Evolutionary conservation across 2,888 invertebrate species (phyloP).

Genomic region (Micropterix aruncella): DNA sequence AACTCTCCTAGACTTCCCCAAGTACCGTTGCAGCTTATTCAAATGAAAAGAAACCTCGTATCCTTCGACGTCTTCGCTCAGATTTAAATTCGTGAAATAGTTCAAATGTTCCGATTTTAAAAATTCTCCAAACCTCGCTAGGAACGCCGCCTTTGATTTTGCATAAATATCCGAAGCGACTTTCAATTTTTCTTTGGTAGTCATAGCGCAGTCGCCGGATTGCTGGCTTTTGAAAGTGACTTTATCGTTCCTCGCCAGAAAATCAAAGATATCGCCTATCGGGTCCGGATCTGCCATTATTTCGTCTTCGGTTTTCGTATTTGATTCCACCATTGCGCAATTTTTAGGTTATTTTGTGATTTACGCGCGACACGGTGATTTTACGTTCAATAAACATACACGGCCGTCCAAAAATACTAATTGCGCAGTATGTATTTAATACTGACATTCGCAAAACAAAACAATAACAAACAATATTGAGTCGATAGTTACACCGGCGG

Average conservation of each 20-base stretch:
- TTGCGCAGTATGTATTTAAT: too few relatives aligned
- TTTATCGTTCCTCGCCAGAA: slow-evolving; percentile 43
- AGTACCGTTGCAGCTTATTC: slow-evolving; percentile 41
- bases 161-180: slow-evolving; percentile 51
- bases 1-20: slow-evolving; percentile 32
- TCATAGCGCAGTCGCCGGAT: slow-evolving; percentile 60
- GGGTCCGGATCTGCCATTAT: too few relatives aligned
- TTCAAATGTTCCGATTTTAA: slow-evolving; percentile 52
- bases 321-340: too few relatives aligned
- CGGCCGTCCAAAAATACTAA: too few relatives aligned
- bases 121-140: slow-evolving; percentile 63
- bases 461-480: too few relatives aligned
- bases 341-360: too few relatives aligned
- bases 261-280: slow-evolving; percentile 43
- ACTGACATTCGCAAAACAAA: too few relatives aligned
- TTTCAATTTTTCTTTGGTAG: slow-evolving; percentile 49
- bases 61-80: slow-evolving; percentile 18
- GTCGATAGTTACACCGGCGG: too few relatives aligned
- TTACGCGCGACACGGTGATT: too few relatives aligned
- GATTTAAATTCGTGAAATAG: slow-evolving; percentile 42
- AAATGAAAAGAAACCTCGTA: slow-evolving; percentile 51
- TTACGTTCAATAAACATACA: too few relatives aligned
- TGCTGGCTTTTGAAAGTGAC: slow-evolving; percentile 74
- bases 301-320: too few relatives aligned
- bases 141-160: slow-evolving; percentile 54